phyloP scores from a whole-genome alignment of 92 coral and sea anemone genomes.

The Isaurus tuberculatus region DNA sequence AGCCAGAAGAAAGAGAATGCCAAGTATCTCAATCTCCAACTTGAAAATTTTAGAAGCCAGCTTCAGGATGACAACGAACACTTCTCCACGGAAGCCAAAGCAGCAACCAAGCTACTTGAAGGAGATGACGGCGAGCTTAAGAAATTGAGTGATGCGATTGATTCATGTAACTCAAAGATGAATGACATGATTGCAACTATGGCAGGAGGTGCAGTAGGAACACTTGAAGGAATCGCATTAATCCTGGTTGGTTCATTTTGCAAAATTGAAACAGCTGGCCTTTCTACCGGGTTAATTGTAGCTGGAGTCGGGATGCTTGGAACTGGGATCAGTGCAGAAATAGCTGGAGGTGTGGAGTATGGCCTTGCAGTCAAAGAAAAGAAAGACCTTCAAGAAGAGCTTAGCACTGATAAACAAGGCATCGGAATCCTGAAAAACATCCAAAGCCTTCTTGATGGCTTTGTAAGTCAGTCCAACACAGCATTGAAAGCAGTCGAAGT shows the following conservation, averaged over 20 bases:
- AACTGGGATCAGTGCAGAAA: constrained; percentile 51
- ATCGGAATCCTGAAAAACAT: constrained; percentile 50
- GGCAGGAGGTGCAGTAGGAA: constrained; percentile 31
- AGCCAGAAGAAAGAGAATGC: constrained; percentile 38
- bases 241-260: constrained; percentile 47
- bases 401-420: constrained; percentile 34
- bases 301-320: constrained; percentile 35
- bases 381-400: constrained; percentile 21
- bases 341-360: constrained; percentile 47
- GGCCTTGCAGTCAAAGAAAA: constrained; percentile 17
- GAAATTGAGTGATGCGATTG: neutral
- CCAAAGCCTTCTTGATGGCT: constrained; percentile 45
- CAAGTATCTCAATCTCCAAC: neutral
- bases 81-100: neutral
- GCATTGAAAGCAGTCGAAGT: neutral
- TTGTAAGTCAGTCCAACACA: neutral
- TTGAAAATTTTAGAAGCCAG: neutral
- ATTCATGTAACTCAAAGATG: neutral
- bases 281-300: constrained; percentile 39
- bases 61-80: neutral
- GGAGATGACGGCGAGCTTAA: constrained; percentile 25
- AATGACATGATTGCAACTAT: neutral
- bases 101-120: constrained; percentile 12
- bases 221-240: constrained; percentile 11
- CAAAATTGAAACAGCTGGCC: constrained; percentile 42